A percentile compares a stretch with the other conserved stretches of the same genome.
phyloP scores from a whole-genome alignment of 2,113 vertebrate genomes.

The Python bivittatus region DNA sequence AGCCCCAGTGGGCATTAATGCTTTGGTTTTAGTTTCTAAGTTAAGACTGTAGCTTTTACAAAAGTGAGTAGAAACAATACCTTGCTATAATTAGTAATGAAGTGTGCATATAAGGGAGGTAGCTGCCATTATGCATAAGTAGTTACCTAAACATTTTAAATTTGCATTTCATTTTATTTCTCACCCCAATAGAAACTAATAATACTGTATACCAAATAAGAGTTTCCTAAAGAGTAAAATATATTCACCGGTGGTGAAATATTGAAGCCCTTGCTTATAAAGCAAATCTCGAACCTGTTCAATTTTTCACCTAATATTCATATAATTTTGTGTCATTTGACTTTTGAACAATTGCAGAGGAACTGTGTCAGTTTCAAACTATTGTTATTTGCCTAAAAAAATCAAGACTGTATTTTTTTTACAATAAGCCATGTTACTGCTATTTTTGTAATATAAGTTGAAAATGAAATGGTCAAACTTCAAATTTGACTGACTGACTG shows the following conservation, averaged over 20 bases:
- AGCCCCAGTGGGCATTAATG: not conserved
- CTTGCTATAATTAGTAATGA: not conserved
- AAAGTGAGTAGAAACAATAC: not conserved
- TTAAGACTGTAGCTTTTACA: not conserved
- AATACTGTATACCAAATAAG: conserved; percentile 50
- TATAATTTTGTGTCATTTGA: not conserved
- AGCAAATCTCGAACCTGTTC: not conserved
- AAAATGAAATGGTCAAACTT: not conserved
- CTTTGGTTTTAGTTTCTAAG: not conserved
- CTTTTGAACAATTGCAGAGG: not conserved
- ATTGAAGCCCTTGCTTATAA: not conserved
- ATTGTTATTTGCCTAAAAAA: not conserved
- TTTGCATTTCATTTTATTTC: conserved; percentile 29
- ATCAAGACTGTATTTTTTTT: not conserved
- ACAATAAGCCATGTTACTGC: not conserved
- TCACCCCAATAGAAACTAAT: conserved; percentile 52
- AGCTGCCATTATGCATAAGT: not conserved
- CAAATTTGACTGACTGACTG: no score
- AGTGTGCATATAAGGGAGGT: no score
- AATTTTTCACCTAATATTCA: not conserved
- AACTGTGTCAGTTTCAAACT: not conserved
- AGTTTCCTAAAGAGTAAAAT: conserved; percentile 51
- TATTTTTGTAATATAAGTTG: not conserved
- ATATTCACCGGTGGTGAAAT: conserved; percentile 28
- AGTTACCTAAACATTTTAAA: conserved; percentile 28